phyloP scores from a whole-genome alignment of 1,140 invertebrate genomes.

The Heliconius himera region DNA sequence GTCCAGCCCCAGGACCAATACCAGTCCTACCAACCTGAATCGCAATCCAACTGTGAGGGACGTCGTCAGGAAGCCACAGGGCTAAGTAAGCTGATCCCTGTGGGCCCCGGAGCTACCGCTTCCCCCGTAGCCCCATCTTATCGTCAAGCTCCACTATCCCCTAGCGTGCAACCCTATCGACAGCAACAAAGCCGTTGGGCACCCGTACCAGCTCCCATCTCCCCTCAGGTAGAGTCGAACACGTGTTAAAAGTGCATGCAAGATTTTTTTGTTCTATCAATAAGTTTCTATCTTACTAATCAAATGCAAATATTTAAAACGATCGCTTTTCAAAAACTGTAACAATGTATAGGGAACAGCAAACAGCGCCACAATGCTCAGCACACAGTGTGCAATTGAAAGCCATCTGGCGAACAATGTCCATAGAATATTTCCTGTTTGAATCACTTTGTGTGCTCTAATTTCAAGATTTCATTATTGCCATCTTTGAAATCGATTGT shows the following conservation, averaged over 20 bases:
- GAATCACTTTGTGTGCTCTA: not conserved
- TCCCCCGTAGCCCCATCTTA: conserved; percentile 55
- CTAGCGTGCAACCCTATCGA: conserved; percentile 73
- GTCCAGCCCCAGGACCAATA: conserved; percentile 61
- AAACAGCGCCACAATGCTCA: not conserved
- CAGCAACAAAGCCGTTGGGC: conserved; percentile 71
- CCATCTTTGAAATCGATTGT: not conserved
- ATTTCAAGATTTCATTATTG: conserved; percentile 19
- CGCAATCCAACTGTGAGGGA: conserved; percentile 72
- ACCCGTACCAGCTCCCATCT: conserved; percentile 71
- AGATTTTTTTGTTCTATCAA: not conserved
- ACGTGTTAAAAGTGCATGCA: conserved; percentile 24
- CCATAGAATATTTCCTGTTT: conserved; percentile 17
- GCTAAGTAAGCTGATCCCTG: conserved; percentile 75
- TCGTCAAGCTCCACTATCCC: conserved; percentile 67
- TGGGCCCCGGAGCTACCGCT: conserved; percentile 62
- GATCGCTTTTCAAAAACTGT: not conserved
- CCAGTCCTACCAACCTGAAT: conserved; percentile 64
- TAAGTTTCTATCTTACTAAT: not conserved
- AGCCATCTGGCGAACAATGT: conserved; percentile 11
- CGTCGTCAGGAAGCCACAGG: conserved; percentile 61
- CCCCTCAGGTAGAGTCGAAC: conserved; percentile 66
- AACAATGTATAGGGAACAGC: not conserved
- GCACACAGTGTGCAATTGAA: conserved; percentile 1
- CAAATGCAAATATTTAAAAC: not conserved